Base-by-base conservation (phyloP, 2,113 vertebrate species). In the Menura novaehollandiae region DNA sequence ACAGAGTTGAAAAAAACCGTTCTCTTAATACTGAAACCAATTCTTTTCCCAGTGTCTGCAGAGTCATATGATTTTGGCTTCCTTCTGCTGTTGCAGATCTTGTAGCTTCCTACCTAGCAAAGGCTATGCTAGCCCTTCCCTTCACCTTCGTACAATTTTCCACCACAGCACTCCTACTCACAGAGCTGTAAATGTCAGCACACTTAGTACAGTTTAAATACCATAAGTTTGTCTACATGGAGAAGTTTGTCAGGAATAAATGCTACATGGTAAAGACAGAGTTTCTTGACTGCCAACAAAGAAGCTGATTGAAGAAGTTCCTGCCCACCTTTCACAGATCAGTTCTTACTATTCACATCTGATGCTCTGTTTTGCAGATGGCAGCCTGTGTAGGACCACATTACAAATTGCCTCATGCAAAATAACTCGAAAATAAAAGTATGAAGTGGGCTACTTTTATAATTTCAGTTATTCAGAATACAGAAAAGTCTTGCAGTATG, bases 111-210 rank as follows among this genome's bases (percentile, higher is more conserved):
- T 60, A 91, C 35, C 90, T 76, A 87, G 66, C 56, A 83, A 89
- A 94, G 91, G 75, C 88, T 91, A 82, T 12, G 28, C 58, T 94
- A 95, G 94, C 85, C 81, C 35, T 96, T 95, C 75, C 85, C 75
- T 82, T 95, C 80, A 95, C 86, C 94, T 95, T 89, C 5, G 0
- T 85, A 22, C 79, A 83, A 90, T 91, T 88, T 95, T 83, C 78
- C 88, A 87, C 49, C 69, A 88, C 68, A 88, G 59, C 60, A 94
- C 92, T 88, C 95, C 95, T 55, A 94, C 92, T 92, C 79, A 53
- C 0, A 52, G 56, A 94, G 44, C 90, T 95, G 91, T 80, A 93
- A 95, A 95, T 90, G 91, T 77, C 95, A 95, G 72, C 72, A 91
- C 67, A 96, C 41, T 72, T 73, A 77, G 76, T 68, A 39, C 6